These are phyloP conservation scores for Notiomystis cincta DNA, from an alignment of 2,113 vertebrate species.

Conservation along the genomic window DNA sequence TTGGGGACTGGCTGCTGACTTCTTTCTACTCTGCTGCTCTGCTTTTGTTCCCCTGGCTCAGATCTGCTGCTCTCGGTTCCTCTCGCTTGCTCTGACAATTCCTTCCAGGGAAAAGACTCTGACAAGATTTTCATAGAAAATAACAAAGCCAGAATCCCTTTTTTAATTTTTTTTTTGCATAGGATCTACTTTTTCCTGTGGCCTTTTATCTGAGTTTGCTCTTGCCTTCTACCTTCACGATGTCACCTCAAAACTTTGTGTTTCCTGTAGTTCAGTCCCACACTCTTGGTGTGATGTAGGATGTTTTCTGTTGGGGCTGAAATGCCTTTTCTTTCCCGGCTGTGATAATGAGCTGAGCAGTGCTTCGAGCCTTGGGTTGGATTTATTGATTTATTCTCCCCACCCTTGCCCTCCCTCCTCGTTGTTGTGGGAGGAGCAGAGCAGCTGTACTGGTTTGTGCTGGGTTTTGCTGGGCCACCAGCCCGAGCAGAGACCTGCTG, in stretches of 20 bases:
- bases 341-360: not conserved
- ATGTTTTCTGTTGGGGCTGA: not conserved
- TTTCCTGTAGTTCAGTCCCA: fast-evolving
- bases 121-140: not conserved
- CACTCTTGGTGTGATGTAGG: not conserved
- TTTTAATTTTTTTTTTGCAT: not conserved
- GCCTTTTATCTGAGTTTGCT: not conserved
- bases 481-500: fast-evolving
- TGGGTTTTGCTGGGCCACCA: not conserved
- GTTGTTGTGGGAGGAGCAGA: not conserved
- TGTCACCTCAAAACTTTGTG: not conserved
- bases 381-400: not conserved
- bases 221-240: not conserved
- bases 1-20: not conserved
- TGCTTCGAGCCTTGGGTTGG: not conserved
- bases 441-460: not conserved
- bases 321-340: not conserved
- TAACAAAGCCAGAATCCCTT: not conserved
- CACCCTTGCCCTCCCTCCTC: no score
- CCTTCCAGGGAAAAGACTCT: not conserved
- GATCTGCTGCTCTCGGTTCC: not conserved
- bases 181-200: not conserved
- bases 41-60: conserved; percentile 19
- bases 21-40: not conserved
- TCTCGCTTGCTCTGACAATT: not conserved